Percentiles rank a stretch among this genome's conserved stretches.
Conservation (phyloP, 2,797 vertebrate genomes). For the Anabas testudineus region DNA sequence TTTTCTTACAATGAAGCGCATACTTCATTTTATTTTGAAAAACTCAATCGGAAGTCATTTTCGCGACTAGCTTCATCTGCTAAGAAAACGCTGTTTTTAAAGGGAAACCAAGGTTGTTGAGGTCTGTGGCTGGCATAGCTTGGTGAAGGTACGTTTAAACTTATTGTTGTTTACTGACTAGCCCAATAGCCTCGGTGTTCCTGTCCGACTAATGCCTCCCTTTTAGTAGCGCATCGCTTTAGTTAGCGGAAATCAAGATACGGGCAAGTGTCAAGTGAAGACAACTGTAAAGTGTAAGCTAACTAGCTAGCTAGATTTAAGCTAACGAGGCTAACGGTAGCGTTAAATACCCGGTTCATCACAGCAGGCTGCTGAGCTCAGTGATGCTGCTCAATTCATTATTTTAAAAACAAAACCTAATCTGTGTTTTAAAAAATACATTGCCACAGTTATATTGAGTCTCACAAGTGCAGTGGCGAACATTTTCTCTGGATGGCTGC, state of each 20-base stretch:
- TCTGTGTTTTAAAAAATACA: background rate
- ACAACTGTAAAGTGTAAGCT: conserved; percentile 69
- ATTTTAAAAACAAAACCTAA: no score
- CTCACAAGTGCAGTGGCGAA: conserved; percentile 22
- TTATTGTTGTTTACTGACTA: background rate
- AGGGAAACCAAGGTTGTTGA: conserved; percentile 81
- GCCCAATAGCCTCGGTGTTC: rapidly evolving
- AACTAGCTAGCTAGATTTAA: conserved; percentile 56
- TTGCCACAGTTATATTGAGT: background rate
- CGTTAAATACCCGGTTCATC: conserved; percentile 13
- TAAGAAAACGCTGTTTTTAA: conserved; percentile 67
- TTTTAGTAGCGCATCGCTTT: conserved; percentile 8
- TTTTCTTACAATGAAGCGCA: no score
- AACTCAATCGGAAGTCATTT: conserved; percentile 31
- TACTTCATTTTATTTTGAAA: conserved; percentile 65
- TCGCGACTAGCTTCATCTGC: conserved; percentile 28
- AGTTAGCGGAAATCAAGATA: conserved; percentile 55
- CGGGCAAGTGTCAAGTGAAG: conserved; percentile 58
- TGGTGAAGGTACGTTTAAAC: conserved; percentile 68
- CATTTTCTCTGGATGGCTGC: conserved; percentile 27
- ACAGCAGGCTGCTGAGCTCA: background rate
- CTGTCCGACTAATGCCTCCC: background rate
- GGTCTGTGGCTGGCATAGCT: conserved; percentile 62
- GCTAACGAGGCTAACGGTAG: conserved; percentile 69
- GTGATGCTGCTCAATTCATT: background rate